A percentile compares a stretch with the other conserved stretches of the same genome.
These are phyloP conservation scores for Pasiphila rectangulata DNA, from an alignment of 2,888 invertebrate genomes.

Conservation along the genomic window DNA sequence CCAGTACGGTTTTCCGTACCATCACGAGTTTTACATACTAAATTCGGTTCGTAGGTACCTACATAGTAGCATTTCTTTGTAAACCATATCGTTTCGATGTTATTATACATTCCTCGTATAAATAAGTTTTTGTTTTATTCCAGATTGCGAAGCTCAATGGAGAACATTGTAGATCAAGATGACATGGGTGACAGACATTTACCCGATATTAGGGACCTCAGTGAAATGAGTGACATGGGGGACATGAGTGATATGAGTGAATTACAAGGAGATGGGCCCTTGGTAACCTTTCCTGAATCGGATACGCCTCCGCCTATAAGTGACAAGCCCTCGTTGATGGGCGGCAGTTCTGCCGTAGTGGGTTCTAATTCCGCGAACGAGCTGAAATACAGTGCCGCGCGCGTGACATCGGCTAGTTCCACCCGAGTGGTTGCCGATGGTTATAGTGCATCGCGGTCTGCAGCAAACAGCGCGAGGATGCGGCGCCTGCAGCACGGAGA, in stretches of 20 bases:
- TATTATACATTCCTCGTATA: slow-evolving; percentile 8
- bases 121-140: slow-evolving; percentile 31
- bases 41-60: slow-evolving; percentile 28
- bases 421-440: slow-evolving; percentile 91
- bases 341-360: slow-evolving; percentile 66
- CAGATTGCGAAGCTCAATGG: slow-evolving; percentile 87
- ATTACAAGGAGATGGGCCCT: slow-evolving; percentile 80
- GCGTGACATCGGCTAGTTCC: slow-evolving; percentile 86
- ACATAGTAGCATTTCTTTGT: slow-evolving; percentile 6
- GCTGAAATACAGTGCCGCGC: slow-evolving; percentile 91
- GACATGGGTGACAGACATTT: slow-evolving; percentile 68
- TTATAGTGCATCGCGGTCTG: slow-evolving; percentile 85
- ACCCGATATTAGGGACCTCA: slow-evolving; percentile 72
- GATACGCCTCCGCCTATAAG: slow-evolving; percentile 84
- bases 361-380: slow-evolving; percentile 82
- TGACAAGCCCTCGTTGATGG: slow-evolving; percentile 68
- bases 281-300: slow-evolving; percentile 91
- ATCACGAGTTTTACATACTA: slow-evolving; percentile 32
- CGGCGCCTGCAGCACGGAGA: slow-evolving; percentile 88
- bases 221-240: slow-evolving; percentile 73
- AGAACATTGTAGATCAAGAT: slow-evolving; percentile 88
- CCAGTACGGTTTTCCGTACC: slow-evolving; percentile 57
- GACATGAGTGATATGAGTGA: slow-evolving; percentile 76
- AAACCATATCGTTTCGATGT: slow-evolving; percentile 13
- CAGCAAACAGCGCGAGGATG: slow-evolving; percentile 72